Base-by-base conservation (phyloP, 2,113 vertebrate species). In the Corythaixoides concolor region DNA sequence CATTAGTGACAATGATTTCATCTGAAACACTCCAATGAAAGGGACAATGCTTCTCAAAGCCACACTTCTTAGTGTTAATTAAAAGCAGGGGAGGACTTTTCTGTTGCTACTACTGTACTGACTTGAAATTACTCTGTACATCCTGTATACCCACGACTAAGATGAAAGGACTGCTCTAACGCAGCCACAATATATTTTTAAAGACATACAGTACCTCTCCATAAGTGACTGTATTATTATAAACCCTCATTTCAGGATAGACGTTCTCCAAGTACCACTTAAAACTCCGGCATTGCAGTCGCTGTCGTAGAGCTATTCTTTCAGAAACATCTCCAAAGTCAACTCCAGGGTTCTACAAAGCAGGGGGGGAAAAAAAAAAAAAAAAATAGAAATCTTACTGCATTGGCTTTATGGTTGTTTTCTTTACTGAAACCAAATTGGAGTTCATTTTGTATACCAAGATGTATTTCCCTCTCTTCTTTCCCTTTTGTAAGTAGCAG, bases 241-340 rank as follows among this genome's bases (percentile, higher is more conserved):
- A 99, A 90, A 99, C 98, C 87, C 99, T 98, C 99, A 99, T 99
- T 98, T 99, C 99, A 1, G 99, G 99, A 94, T 99, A 99, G 84
- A 99, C 99, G 3, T 99, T 99, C 93, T 99, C 99, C 73, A 99
- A 98, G 98, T 99, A 99, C 99, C 99, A 99, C 96, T 98, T 98
- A 96, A 99, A 99, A 93, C 98, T 99, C 74, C 98, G 99, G 96
- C 99, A 99, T 37, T 99, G 99, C 85, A 99, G 97, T 77, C 98
- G 98, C 95, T 98, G 99, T 37, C 99, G 99, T 78, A 99, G 97
- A 69, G 99, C 99, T 85, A 98, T 96, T 58, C 99, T 98, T 95
- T 99, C 99, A 0, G 99, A 99, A 78, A 99, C 99, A 1, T 99
- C 99, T 62, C 99, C 99, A 5, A 99, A 99, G 98, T 99, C 99